Evolutionary conservation across 1,140 invertebrate genomes (phyloP), one percentile per base, ranked within the genome.

Genomic region (Drosophila navojoa): DNA sequence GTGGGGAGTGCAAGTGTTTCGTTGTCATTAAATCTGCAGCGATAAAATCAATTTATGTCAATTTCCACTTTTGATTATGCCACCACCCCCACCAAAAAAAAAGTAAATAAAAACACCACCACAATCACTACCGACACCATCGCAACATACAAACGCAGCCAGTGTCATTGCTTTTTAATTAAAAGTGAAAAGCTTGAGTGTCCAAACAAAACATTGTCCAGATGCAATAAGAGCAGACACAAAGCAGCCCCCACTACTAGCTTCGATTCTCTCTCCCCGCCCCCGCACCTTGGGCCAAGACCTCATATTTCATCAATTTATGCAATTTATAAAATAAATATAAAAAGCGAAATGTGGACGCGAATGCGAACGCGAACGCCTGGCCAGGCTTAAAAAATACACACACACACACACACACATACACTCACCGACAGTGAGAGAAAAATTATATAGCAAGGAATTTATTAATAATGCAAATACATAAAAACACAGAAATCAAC

Each of bases 391-490:
- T 25, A 10, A 64, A 38, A 69, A 47, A 73, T 35, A 61, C 16
- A 76, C 29, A 53, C 50, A 53, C 27, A 25, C 0, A 25, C 5
- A 32, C 5, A 7, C 16, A 76, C 29, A 53, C 50, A 53, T n/a
- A 25, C 0, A 25, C 5, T 10, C 5, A 7, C 5, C 32, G 25
- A 32, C 3, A 50, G 10, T n/a, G 11, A 25, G 5, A 25, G 2
- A 13, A 6, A 11, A 82, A 79, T 79, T 80, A 77, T 76, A 77
- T 89, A 76, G 68, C 84, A 89, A 87, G 79, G 76, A 87, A 87
- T 87, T 89, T 87, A 87, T 87, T 87, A 87, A 87, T 87, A 87
- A 87, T 87, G 82, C 82, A 87, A 87, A 87, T 89, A 87, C 82
- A 89, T 79, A 89, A 87, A 89, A 86, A 89, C 84, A 77, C 79